These are phyloP conservation scores for Pachypanchax playfairii DNA, from an alignment of 2,113 vertebrate genomes.

Conservation along the genomic window DNA sequence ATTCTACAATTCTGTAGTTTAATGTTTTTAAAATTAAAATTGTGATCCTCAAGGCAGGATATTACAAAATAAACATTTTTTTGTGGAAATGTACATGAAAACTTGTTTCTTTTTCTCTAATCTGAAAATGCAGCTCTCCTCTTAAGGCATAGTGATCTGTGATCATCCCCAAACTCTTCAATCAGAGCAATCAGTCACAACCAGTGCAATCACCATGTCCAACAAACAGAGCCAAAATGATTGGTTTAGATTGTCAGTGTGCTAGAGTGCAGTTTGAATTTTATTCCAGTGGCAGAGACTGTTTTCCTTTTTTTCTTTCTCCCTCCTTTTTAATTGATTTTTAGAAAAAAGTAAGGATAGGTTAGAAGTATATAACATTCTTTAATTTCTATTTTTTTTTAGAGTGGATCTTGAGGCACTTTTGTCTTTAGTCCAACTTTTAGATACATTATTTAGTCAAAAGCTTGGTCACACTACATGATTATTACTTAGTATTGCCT, in stretches of 20 bases:
- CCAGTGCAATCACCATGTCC: constrained; percentile 54
- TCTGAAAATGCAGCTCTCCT: background rate
- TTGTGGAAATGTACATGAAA: constrained; percentile 16
- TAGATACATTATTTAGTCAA: too few species aligned
- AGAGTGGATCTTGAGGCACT: too few species aligned
- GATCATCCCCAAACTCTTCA: constrained; percentile 55
- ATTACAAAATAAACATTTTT: constrained; percentile 12
- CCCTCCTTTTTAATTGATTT: too few species aligned
- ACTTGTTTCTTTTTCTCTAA: constrained; percentile 7
- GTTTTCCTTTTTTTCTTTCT: too few species aligned
- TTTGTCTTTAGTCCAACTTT: too few species aligned
- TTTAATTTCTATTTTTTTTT: too few species aligned
- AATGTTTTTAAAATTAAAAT: too few species aligned
- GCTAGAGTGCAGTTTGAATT: constrained; percentile 34
- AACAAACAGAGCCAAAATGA: constrained; percentile 52
- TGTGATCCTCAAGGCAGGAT: too few species aligned
- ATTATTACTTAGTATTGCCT: too few species aligned
- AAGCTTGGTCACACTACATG: too few species aligned
- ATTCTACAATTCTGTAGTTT: constrained; percentile 1
- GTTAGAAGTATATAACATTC: constrained; percentile 7
- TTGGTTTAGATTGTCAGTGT: constrained; percentile 33
- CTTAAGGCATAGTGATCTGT: constrained; percentile 27
- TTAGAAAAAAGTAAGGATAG: constrained; percentile 7
- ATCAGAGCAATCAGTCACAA: constrained; percentile 65
- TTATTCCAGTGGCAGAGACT: constrained; percentile 11